Conservation (phyloP, 2,113 vertebrate species). For the Thryonomys swinderianus region DNA sequence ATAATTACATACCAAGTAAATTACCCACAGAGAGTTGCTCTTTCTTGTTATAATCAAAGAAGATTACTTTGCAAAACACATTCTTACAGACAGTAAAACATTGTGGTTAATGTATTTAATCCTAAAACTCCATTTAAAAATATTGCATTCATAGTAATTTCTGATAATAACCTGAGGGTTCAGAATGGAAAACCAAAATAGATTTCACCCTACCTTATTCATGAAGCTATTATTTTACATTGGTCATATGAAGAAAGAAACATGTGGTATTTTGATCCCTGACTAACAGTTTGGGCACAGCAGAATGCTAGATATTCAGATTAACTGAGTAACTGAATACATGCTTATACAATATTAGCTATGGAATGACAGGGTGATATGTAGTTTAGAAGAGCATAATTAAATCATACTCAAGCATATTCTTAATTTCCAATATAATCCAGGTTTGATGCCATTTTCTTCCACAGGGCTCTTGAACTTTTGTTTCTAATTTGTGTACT, state of each 20-base stretch:
- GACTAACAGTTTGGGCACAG: not conserved
- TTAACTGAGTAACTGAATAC: not conserved
- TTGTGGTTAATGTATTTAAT: not conserved
- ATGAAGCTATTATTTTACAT: constrained; percentile 47
- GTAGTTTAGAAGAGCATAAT: not conserved
- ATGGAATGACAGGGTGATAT: not conserved
- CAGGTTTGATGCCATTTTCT: not conserved
- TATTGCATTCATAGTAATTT: constrained; percentile 6
- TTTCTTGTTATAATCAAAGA: constrained; percentile 29
- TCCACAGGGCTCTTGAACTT: not conserved
- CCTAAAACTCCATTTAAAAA: constrained; percentile 7
- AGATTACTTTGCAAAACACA: constrained; percentile 55
- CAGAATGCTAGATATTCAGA: not conserved
- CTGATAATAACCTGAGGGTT: constrained; percentile 20
- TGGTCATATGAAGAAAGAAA: not conserved
- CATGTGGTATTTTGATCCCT: not conserved
- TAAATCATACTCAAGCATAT: not conserved
- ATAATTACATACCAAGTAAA: constrained; percentile 14
- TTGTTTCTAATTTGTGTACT: not conserved
- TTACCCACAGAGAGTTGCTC: constrained; percentile 10
- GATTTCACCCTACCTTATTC: constrained; percentile 14
- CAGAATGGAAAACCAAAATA: constrained; percentile 38
- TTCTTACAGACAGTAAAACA: not conserved
- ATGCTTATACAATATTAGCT: not conserved
- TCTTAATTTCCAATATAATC: not conserved